These are phyloP conservation scores for Papilio glaucus DNA, from an alignment of 1,140 invertebrate species.

Conservation along the genomic window DNA sequence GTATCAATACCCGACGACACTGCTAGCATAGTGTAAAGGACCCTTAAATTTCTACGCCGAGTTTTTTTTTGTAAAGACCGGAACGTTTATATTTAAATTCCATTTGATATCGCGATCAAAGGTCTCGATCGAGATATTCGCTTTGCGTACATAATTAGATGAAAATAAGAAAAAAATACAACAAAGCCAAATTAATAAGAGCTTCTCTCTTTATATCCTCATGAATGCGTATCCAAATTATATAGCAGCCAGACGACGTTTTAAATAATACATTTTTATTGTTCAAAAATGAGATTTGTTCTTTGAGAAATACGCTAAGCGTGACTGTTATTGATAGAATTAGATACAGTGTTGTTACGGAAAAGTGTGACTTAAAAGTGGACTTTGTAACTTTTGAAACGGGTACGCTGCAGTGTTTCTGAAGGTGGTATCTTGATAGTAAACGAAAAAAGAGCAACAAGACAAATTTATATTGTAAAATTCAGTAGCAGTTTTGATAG, in stretches of 20 bases:
- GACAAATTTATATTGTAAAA: too few species aligned
- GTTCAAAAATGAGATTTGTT: not conserved
- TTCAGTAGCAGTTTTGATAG: too few species aligned
- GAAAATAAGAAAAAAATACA: not conserved
- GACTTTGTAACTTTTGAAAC: too few species aligned
- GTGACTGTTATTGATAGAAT: too few species aligned
- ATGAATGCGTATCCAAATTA: not conserved
- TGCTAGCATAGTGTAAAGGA: not conserved
- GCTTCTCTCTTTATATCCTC: not conserved
- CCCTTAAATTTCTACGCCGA: not conserved
- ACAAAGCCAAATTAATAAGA: not conserved
- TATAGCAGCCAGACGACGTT: not conserved
- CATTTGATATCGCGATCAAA: constrained; percentile 13
- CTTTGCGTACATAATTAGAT: constrained; percentile 20
- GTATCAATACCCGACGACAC: not conserved
- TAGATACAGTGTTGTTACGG: too few species aligned
- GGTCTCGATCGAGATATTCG: constrained; percentile 16
- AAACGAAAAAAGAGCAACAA: too few species aligned
- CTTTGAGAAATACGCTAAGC: too few species aligned
- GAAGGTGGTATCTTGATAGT: too few species aligned
- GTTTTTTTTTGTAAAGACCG: constrained; percentile 10
- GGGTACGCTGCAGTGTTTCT: too few species aligned
- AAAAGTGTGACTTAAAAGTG: too few species aligned
- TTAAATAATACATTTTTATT: not conserved
- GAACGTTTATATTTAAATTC: constrained; percentile 26